Evolutionary conservation across 1,140 invertebrate genomes (phyloP), one percentile per base, ranked within the genome.

Genomic region (Patella vulgata): DNA sequence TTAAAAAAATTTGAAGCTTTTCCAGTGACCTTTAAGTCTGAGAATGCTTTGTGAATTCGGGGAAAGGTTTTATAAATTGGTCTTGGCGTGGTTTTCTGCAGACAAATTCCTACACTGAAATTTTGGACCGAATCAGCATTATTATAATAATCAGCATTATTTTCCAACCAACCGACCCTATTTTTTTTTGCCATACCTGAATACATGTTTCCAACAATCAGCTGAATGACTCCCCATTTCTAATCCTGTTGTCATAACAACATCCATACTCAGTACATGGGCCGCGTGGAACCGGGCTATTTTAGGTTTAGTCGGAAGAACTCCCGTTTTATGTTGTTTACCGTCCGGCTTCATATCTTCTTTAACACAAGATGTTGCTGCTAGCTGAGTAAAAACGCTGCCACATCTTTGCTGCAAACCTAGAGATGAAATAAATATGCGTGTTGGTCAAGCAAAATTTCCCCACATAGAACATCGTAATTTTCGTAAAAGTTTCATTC

Each of bases 201-300:
- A 95, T 59, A 97, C 92, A 81, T 96, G 93, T 36, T 91, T 90
- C 95, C 95, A 97, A 76, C 94, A 96, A 63, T 95, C 92, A 40
- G 91, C 88, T 28, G 93, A 92, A 76, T 96, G 94, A 63, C 93
- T 94, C 4, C 93, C 94, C 31, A 97, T 87, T 80, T 96, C 94
- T 31, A 97, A 84, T 27, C 94, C 94, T 70, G 90, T 89, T 75
- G 87, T 90, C 71, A 88, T 86, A 44, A 96, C 87, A 23, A 96
- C 92, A 82, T 97, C 93, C 86, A 97, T 90, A 59, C 93, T 96
- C 42, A 96, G 84, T 1, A 93, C 92, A 78, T 97, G 94, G 1
- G 93, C 92, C 3, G 93, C 91, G 75, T 87, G 87, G 1, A 87
- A 77, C 6, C 78, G 78, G 8, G 77, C 75, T 17, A 75, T 71